These are phyloP conservation scores for Epirrhoe alternata DNA, from an alignment of 2,888 invertebrate species.

Conservation along the genomic window DNA sequence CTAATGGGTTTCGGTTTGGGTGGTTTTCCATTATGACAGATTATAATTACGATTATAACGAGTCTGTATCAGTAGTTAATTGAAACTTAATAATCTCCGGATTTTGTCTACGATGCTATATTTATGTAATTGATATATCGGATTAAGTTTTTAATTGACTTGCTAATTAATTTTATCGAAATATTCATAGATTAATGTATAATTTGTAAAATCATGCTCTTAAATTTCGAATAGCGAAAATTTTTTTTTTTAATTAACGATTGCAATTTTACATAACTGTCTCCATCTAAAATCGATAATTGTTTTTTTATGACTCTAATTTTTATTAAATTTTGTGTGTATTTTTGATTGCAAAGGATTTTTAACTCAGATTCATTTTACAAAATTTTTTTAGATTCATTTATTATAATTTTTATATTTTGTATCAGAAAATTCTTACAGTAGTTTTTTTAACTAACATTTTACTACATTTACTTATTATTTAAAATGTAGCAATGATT, in stretches of 20 bases:
- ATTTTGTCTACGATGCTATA: constrained; percentile 37
- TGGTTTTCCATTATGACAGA: constrained; percentile 54
- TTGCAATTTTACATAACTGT: background rate
- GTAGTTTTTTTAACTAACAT: too few species aligned
- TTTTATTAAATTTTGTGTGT: too few species aligned
- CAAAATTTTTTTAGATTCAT: too few species aligned
- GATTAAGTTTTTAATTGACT: constrained; percentile 32
- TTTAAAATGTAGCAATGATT: too few species aligned
- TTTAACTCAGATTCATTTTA: too few species aligned
- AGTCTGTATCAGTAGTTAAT: constrained; percentile 60
- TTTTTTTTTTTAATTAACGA: background rate
- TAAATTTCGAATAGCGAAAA: background rate
- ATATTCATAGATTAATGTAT: constrained; percentile 6
- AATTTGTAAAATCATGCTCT: background rate
- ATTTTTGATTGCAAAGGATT: too few species aligned
- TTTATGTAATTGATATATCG: constrained; percentile 35
- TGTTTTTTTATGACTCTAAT: background rate
- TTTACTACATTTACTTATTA: too few species aligned
- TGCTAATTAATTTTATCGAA: constrained; percentile 28
- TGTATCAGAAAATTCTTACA: too few species aligned
- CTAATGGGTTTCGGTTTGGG: constrained; percentile 59
- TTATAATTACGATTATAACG: constrained; percentile 49
- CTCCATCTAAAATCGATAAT: background rate
- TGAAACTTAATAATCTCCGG: constrained; percentile 56
- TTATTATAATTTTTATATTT: too few species aligned